phyloP scores from a whole-genome alignment of 2,888 invertebrate species.

The Caenorhabditis sp. region DNA sequence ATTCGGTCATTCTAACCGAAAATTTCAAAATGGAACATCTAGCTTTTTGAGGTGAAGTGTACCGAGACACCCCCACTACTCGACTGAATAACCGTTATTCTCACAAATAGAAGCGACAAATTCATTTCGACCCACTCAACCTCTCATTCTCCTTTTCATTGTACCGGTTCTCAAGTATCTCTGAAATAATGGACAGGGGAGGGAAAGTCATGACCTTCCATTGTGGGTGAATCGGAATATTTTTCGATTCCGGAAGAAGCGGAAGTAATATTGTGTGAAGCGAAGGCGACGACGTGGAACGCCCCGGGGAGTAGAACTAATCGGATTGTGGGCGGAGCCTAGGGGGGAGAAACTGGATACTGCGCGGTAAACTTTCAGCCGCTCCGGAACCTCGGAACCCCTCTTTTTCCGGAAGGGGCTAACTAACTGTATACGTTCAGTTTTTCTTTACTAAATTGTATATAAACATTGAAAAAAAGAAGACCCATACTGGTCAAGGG shows the following conservation, averaged over 20 bases:
- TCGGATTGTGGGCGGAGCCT: conserved; percentile 25
- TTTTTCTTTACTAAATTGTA: no score
- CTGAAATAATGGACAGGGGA: conserved; percentile 46
- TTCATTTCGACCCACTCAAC: conserved; percentile 57
- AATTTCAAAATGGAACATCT: no score
- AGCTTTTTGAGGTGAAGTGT: conserved; percentile 13
- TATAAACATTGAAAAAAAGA: conserved; percentile 1
- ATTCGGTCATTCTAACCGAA: no score
- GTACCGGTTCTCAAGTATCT: conserved; percentile 62
- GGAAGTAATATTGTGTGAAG: conserved; percentile 20
- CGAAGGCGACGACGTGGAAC: conserved; percentile 49
- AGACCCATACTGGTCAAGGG: conserved; percentile 18
- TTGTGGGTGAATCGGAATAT: background rate
- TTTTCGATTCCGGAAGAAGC: conserved; percentile 7
- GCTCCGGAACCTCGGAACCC: conserved; percentile 27
- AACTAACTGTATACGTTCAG: conserved; percentile 7
- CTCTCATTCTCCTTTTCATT: conserved; percentile 15
- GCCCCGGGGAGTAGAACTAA: conserved; percentile 29
- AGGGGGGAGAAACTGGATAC: conserved; percentile 39
- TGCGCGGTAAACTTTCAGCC: conserved; percentile 45
- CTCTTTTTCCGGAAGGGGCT: conserved; percentile 1
- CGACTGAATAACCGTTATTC: conserved; percentile 1
- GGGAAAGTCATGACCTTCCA: conserved; percentile 34
- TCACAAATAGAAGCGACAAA: conserved; percentile 23
- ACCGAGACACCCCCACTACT: background rate